Evolutionary conservation across 2,888 invertebrate genomes (phyloP).

Genomic region (Nysson spinosus): DNA sequence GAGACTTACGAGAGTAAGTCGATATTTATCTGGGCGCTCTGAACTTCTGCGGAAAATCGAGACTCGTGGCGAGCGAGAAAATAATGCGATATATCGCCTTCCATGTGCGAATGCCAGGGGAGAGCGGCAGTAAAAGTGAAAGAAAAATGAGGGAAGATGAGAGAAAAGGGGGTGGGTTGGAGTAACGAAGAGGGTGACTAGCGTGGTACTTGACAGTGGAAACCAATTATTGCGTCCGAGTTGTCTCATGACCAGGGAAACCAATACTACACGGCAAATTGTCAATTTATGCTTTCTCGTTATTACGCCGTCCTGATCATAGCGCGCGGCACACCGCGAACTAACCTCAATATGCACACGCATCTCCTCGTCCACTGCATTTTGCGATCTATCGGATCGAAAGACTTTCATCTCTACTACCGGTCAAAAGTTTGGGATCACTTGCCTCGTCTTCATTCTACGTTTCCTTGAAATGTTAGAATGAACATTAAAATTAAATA

Average conservation of each 20-base stretch:
- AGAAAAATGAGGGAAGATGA: not conserved
- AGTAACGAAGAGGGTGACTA: too few species aligned
- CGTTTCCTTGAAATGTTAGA: too few species aligned
- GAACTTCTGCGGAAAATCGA: too few species aligned
- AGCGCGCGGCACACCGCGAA: conserved; percentile 46
- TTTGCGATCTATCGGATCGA: conserved; percentile 42
- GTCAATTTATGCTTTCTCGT: conserved; percentile 73
- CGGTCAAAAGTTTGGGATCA: too few species aligned
- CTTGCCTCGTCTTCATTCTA: not conserved
- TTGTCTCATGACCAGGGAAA: conserved; percentile 43
- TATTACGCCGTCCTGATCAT: conserved; percentile 69
- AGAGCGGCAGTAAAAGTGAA: not conserved
- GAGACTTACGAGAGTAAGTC: too few species aligned
- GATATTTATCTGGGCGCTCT: too few species aligned
- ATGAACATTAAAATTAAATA: too few species aligned
- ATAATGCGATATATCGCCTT: too few species aligned
- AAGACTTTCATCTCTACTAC: too few species aligned
- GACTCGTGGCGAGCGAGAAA: too few species aligned
- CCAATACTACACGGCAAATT: conserved; percentile 70
- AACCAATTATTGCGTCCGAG: conserved; percentile 59
- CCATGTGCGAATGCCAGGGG: too few species aligned
- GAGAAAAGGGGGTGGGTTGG: too few species aligned
- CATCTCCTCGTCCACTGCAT: conserved; percentile 46
- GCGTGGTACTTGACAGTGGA: conserved; percentile 49
- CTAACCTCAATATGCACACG: conserved; percentile 41